These are phyloP conservation scores for Drosophila anceps DNA, from an alignment of 2,888 invertebrate species.

Conservation along the genomic window DNA sequence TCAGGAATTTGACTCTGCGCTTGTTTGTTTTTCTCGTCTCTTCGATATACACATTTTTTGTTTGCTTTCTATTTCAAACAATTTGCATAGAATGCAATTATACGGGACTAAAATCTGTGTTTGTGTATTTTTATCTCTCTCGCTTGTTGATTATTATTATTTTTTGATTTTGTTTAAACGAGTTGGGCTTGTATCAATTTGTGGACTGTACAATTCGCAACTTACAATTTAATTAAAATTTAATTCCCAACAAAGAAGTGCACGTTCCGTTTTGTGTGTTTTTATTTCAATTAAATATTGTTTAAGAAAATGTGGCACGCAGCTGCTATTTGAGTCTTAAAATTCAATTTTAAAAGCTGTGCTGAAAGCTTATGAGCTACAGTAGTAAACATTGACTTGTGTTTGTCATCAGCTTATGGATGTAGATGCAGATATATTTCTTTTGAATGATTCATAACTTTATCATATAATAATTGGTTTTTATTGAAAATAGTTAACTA, in stretches of 20 bases:
- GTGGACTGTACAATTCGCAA: slow-evolving; percentile 34
- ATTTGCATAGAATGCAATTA: slow-evolving; percentile 57
- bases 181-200: slow-evolving; percentile 21
- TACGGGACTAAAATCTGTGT: slow-evolving; percentile 51
- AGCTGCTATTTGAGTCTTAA: not conserved
- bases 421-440: not conserved
- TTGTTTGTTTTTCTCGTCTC: slow-evolving; percentile 21
- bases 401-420: not conserved
- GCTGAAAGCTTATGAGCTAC: no score
- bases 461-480: no score
- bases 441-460: not conserved
- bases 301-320: not conserved
- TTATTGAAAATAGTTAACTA: no score
- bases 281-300: slow-evolving; percentile 15
- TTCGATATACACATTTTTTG: slow-evolving; percentile 28
- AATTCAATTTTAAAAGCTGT: slow-evolving; percentile 1
- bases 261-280: not conserved
- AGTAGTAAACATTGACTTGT: not conserved
- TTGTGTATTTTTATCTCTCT: not conserved
- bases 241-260: slow-evolving; percentile 37
- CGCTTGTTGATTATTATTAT: slow-evolving; percentile 18
- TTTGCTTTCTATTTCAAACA: slow-evolving; percentile 8
- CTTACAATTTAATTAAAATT: slow-evolving; percentile 59
- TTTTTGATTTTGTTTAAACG: slow-evolving; percentile 38
- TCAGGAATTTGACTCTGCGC: slow-evolving; percentile 32